A percentile compares a stretch with the other conserved stretches of the same genome.
Evolutionary conservation across 1,140 invertebrate genomes (phyloP).

Genomic region (Onthophagus taurus): DNA sequence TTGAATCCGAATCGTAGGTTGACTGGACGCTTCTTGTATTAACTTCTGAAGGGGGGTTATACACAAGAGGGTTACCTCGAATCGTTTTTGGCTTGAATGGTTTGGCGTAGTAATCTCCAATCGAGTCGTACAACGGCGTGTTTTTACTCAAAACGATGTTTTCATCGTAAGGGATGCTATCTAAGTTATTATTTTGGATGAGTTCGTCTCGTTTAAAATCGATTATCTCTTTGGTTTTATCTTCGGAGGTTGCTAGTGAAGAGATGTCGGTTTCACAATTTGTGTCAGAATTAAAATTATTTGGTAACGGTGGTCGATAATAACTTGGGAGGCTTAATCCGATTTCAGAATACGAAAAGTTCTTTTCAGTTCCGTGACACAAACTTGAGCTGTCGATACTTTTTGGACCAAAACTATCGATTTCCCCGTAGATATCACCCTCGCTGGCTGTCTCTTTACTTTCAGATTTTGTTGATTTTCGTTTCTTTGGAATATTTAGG

Average conservation of each 20-base stretch:
- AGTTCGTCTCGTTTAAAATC: slow-evolving; percentile 3
- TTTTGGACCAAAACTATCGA: slow-evolving; percentile 53
- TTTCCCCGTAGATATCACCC: slow-evolving; percentile 49
- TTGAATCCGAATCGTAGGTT: slow-evolving; percentile 19
- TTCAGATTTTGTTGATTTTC: too few relatives aligned
- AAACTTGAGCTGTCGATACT: slow-evolving; percentile 31
- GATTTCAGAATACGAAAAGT: slow-evolving; percentile 18
- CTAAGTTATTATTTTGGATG: too few relatives aligned
- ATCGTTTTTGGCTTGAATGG: slow-evolving; percentile 27
- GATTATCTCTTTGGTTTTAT: slow-evolving; percentile 9
- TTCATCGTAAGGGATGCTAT: slow-evolving; percentile 33
- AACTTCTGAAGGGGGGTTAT: slow-evolving; percentile 3
- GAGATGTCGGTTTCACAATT: slow-evolving; percentile 42
- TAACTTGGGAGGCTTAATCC: slow-evolving; percentile 36
- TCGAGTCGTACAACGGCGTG: slow-evolving; percentile 23
- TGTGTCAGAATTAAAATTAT: too few relatives aligned
- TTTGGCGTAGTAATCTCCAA: slow-evolving; percentile 21
- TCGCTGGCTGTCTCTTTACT: too few relatives aligned
- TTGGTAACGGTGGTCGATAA: too few relatives aligned
- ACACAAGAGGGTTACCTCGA: slow-evolving; percentile 24
- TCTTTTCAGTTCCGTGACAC: slow-evolving; percentile 22
- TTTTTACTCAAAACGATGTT: slow-evolving; percentile 33
- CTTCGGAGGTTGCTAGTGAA: slow-evolving; percentile 17
- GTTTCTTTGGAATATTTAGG: too few relatives aligned
- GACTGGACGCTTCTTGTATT: background rate